Evolutionary conservation across 2,113 vertebrate species (phyloP), one percentile per base, ranked within the genome.

Genomic region (Pteropus alecto): DNA sequence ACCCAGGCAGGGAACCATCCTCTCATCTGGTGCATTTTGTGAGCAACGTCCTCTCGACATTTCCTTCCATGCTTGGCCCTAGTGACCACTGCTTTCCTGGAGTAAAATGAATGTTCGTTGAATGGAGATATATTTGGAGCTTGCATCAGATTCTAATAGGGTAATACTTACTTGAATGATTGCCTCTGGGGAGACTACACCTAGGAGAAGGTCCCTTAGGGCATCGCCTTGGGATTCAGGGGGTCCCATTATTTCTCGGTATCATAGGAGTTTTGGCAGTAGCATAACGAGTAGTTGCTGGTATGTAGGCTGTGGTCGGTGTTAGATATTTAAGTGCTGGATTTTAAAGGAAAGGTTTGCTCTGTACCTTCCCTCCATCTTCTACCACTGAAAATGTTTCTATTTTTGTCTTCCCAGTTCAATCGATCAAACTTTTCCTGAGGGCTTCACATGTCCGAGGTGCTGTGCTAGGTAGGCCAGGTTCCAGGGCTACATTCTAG

Each of bases 371-470:
- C n/a, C 5, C 24, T 70, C 28, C 35, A 93, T 5, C 58, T 73
- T 90, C 63, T 41, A 65, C n/a, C 83, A 46, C 46, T 81, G 90
- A 84, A 60, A 81, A 38, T 93, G n/a, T 92, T 97, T 92, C 78
- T 92, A 22, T n/a, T 65, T 11, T 11, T 81, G 74, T 95, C 70
- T 90, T 96, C 87, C 56, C 33, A 67, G 28, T 83, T 93, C 51
- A 81, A 41, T 58, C 4, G 5, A 90, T 43, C 61, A 90, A 41
- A 79, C 46, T 81, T 93, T 94, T 93, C 96, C 68, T 83, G 78
- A 82, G 90, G 73, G 18, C 58, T 95, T 95, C 73, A 92, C 92
- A 67, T 35, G 58, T 90, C 94, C 93, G 89, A 96, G 94, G 93
- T 97, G 78, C 51, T 65, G 38, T 48, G 65, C n/a, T 30, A 70